Percentiles rank a stretch among this genome's conserved stretches.
These are phyloP conservation scores for Ormyrus labotus DNA, from an alignment of 2,888 invertebrate genomes.

Conservation along the genomic window DNA sequence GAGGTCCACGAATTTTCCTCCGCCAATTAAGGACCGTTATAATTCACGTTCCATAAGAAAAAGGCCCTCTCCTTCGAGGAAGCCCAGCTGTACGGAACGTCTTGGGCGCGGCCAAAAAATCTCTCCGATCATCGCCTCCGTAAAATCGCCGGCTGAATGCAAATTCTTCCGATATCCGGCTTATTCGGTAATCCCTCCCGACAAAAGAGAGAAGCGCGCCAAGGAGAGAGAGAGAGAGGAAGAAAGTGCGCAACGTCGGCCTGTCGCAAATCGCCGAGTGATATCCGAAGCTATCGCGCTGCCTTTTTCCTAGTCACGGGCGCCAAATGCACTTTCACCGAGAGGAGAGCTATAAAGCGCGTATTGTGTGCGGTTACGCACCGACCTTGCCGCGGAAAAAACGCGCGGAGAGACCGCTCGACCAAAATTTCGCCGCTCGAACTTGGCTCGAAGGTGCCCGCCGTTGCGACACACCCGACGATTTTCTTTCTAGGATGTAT, in stretches of 20 bases:
- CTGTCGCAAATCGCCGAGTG: too few species aligned
- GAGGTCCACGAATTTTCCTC: neutral
- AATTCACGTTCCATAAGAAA: neutral
- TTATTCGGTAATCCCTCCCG: constrained; percentile 13
- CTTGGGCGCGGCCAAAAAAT: neutral
- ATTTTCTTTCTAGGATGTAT: too few species aligned
- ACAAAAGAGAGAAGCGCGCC: constrained; percentile 1
- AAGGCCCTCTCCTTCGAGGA: neutral
- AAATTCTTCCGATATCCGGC: constrained; percentile 29
- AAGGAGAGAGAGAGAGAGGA: neutral
- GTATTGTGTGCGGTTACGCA: neutral
- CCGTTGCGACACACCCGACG: too few species aligned
- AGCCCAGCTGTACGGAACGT: neutral
- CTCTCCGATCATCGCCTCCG: constrained; percentile 4
- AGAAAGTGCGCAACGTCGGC: neutral
- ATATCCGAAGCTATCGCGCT: neutral
- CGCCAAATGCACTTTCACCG: constrained; percentile 29
- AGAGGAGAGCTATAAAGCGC: too few species aligned
- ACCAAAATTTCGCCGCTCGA: neutral
- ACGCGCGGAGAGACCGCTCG: neutral
- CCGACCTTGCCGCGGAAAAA: neutral
- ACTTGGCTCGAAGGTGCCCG: neutral
- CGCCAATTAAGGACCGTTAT: constrained; percentile 21
- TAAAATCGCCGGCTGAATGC: constrained; percentile 10
- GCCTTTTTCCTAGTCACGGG: neutral